A percentile compares a stretch with the other conserved stretches of the same genome.
phyloP scores from a whole-genome alignment of 2,113 vertebrate genomes.

The Crocuta crocuta region DNA sequence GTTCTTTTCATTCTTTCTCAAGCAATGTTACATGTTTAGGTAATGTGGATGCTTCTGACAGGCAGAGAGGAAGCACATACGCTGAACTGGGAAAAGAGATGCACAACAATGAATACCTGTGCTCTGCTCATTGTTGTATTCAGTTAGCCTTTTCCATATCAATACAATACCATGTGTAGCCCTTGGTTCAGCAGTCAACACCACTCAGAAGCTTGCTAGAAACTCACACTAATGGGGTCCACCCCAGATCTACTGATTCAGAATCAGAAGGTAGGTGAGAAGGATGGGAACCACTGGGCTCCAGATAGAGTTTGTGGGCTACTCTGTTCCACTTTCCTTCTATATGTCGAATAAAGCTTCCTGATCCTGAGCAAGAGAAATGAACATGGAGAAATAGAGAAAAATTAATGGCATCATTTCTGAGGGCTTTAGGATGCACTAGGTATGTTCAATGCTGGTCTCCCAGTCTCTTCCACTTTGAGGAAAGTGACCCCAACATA shows the following conservation, averaged over 20 bases:
- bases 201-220: neutral
- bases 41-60: neutral
- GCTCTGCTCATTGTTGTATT: neutral
- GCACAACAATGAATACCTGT: fast-evolving
- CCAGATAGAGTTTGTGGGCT: neutral
- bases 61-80: neutral
- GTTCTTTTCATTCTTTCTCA: neutral
- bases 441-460: neutral
- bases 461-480: neutral
- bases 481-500: neutral
- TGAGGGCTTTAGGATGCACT: neutral
- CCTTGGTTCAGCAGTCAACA: neutral
- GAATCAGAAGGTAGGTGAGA: neutral
- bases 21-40: neutral
- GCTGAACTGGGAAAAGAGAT: neutral
- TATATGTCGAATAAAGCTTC: neutral
- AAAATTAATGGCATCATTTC: neutral
- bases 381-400: neutral
- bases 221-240: neutral
- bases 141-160: neutral
- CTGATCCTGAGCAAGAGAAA: neutral
- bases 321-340: too few species aligned
- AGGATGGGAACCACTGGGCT: neutral
- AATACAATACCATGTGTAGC: neutral
- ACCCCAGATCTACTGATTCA: neutral